A percentile compares a stretch with the other conserved stretches of the same genome.
These are phyloP conservation scores for Limnephilus rhombicus DNA, from an alignment of 2,888 invertebrate species.

Conservation along the genomic window DNA sequence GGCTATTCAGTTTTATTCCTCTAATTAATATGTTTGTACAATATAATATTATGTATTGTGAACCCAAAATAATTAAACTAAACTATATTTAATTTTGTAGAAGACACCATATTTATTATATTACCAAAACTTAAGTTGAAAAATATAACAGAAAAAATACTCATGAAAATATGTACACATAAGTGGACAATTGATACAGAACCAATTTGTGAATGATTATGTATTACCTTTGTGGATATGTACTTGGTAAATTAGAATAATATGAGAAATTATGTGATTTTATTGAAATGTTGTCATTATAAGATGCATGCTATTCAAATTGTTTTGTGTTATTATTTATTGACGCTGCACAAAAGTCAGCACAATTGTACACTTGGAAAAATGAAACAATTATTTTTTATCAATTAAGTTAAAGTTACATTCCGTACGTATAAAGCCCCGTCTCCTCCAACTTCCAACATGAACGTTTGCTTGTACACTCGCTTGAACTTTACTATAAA, in stretches of 20 bases:
- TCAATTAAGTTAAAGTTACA: neutral
- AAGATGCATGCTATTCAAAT: neutral
- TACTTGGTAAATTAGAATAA: neutral
- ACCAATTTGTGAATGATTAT: neutral
- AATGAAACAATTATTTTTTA: too few species aligned
- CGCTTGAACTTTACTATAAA: too few species aligned
- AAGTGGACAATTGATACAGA: neutral
- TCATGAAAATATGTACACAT: neutral
- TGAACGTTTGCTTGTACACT: too few species aligned
- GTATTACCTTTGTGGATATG: neutral
- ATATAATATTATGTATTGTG: neutral
- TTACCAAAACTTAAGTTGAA: neutral
- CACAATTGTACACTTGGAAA: neutral
- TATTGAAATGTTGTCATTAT: neutral
- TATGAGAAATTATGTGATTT: neutral
- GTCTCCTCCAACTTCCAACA: too few species aligned
- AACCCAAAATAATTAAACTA: neutral
- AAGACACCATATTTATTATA: neutral
- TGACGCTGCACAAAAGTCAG: neutral
- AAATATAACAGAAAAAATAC: neutral
- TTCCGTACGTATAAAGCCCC: neutral
- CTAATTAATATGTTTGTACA: neutral
- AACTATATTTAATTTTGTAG: neutral
- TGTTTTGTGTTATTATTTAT: neutral
- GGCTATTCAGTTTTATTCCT: neutral